Evolutionary conservation across 2,113 vertebrate species (phyloP), one percentile per base, ranked within the genome.

Genomic region (Kobus ellipsiprymnus): DNA sequence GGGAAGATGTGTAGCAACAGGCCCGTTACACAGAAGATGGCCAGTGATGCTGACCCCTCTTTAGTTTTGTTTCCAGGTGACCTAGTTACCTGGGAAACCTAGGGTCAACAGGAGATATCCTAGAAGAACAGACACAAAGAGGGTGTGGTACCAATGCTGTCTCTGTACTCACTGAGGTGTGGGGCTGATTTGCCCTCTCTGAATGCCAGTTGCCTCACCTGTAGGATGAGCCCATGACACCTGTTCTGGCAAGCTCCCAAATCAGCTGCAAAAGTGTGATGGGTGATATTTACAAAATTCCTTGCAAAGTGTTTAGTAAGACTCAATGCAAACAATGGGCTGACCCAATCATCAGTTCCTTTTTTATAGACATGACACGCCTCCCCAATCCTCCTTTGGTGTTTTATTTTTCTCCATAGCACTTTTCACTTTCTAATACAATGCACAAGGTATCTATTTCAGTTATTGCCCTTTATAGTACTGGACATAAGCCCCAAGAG

Each of bases 361-460:
- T 50, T 74, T 44, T 12, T 7, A 7, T 0, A 21, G n/a, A 1
- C 15, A 27, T 10, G 15, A 30, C 30, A 3, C 59, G 11, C 29
- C 33, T 67, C 50, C 48, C 44, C 3, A 30, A 7, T 7, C 50
- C 15, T 30, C 6, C 19, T 77, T 33, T 44, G 33, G 23, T 16
- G 23, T 30, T 64, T 80, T 46, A 2, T 15, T 67, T 54, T 90
- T 46, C 50, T 59, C 85, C 17, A 27, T 0, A 13, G 19, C 2
- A 59, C 6, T 23, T 52, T 78, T 52, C 12, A 50, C 25, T 80
- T 80, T 55, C 46, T 57, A 36, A 21, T 23, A 29, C 5, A 13
- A 80, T 3, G 60, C 8, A 15, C 21, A 60, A n/a, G 12, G 0
- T 40, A 14, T 50, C 88, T 50, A 77, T 60, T 90, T 95, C 33